A percentile compares a stretch with the other conserved stretches of the same genome.
These are phyloP conservation scores for Plestiodon gilberti DNA, from an alignment of 2,113 vertebrate species.

Conservation along the genomic window DNA sequence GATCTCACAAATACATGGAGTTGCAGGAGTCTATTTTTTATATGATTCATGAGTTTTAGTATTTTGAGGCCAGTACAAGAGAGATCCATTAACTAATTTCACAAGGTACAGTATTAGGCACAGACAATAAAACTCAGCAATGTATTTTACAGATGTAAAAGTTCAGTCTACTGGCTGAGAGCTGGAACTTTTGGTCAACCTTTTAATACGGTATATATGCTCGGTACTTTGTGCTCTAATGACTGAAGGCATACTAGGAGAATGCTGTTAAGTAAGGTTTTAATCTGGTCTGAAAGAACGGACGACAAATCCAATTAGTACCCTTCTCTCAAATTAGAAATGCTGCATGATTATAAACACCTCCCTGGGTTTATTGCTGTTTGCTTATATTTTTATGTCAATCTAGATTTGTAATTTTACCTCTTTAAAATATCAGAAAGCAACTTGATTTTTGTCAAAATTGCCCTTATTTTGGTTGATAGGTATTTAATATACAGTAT, in stretches of 20 bases:
- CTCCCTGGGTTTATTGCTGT: not conserved
- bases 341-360: not conserved
- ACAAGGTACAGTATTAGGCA: not conserved
- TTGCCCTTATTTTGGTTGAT: not conserved
- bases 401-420: not conserved
- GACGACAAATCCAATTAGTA: not conserved
- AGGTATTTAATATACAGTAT: no score
- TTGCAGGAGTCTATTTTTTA: not conserved
- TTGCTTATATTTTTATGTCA: not conserved
- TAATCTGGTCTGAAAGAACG: not conserved
- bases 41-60: not conserved
- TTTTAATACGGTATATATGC: not conserved
- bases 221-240: conserved; percentile 17
- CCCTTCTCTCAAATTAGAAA: conserved; percentile 15
- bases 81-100: conserved; percentile 31
- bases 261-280: not conserved
- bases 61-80: conserved; percentile 38
- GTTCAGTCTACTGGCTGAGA: rapidly evolving
- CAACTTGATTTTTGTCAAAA: not conserved
- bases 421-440: not conserved
- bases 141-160: not conserved
- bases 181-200: not conserved
- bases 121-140: not conserved
- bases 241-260: conserved; percentile 14
- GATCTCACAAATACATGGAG: not conserved